Percentiles rank a stretch among this genome's conserved stretches.
These are phyloP conservation scores for Drosophila pegasa DNA, from an alignment of 2,888 invertebrate genomes.

Conservation along the genomic window DNA sequence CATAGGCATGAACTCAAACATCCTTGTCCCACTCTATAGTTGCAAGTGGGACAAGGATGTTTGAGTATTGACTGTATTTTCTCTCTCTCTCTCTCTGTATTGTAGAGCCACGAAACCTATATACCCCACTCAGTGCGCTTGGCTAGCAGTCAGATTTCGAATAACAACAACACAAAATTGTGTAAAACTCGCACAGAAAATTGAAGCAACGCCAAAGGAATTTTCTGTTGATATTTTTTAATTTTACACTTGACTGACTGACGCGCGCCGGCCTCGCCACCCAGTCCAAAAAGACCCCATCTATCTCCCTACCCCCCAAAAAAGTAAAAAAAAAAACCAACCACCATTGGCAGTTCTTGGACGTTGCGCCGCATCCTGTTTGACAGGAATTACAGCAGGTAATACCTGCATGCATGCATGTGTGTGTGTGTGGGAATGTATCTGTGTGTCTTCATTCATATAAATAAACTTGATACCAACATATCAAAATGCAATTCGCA, in stretches of 20 bases:
- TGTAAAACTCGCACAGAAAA: constrained; percentile 49
- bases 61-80: too few relatives aligned
- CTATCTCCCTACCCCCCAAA: neutral
- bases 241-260: constrained; percentile 81
- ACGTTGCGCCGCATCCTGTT: constrained; percentile 9
- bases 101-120: neutral
- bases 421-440: neutral
- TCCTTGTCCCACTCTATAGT: too few relatives aligned
- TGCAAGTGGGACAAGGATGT: too few relatives aligned
- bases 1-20: neutral
- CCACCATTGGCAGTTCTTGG: constrained; percentile 7
- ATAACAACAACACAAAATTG: constrained; percentile 23
- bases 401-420: constrained; percentile 10
- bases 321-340: neutral
- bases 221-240: constrained; percentile 81
- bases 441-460: constrained; percentile 14
- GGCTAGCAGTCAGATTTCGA: neutral
- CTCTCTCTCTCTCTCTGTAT: too few relatives aligned
- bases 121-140: neutral
- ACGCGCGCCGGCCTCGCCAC: constrained; percentile 33
- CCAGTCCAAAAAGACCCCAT: constrained; percentile 7
- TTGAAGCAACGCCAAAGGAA: constrained; percentile 74
- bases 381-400: constrained; percentile 40
- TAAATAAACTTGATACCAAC: constrained; percentile 30
- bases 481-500: constrained; percentile 35